Percentiles rank a stretch among this genome's conserved stretches.
phyloP scores from a whole-genome alignment of 1,140 invertebrate genomes.

The Drosophila sechellia region DNA sequence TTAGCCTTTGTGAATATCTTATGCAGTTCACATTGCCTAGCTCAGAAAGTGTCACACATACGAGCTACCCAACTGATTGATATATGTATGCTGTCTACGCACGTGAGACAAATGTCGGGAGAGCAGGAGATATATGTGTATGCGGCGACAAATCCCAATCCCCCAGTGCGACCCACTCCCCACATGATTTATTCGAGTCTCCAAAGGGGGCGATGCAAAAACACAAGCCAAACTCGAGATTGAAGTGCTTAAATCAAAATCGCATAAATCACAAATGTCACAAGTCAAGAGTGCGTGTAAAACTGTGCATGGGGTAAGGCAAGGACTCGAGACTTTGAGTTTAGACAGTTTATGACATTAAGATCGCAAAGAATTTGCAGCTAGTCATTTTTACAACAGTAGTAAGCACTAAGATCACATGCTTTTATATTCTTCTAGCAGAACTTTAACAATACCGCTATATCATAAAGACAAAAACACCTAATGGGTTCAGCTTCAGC shows the following conservation, averaged over 20 bases:
- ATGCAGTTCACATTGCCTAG: conserved; percentile 58
- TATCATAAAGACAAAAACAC: conserved; percentile 1
- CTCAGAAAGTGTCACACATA: conserved; percentile 53
- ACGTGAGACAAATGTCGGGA: conserved; percentile 47
- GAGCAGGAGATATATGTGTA: conserved; percentile 8
- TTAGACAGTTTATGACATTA: background rate
- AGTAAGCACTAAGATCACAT: conserved; percentile 6
- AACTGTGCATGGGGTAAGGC: conserved; percentile 21
- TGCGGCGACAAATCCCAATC: conserved; percentile 24
- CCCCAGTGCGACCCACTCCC: conserved; percentile 22
- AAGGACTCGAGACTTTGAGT: background rate
- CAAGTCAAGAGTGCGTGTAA: conserved; percentile 34
- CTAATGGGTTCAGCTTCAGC: conserved; percentile 28
- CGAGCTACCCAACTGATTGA: conserved; percentile 61
- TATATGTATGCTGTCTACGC: conserved; percentile 50
- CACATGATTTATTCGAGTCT: conserved; percentile 68
- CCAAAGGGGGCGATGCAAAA: conserved; percentile 22
- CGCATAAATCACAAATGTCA: conserved; percentile 71
- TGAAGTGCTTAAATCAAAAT: conserved; percentile 61
- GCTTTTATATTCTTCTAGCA: background rate
- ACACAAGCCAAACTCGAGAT: conserved; percentile 25
- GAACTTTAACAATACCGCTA: conserved; percentile 18
- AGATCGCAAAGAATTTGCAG: background rate
- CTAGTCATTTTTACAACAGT: background rate
- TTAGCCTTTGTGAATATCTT: conserved; percentile 43